Conservation (phyloP, 2,113 vertebrate species). For the Gasterosteus aculeatus region DNA sequence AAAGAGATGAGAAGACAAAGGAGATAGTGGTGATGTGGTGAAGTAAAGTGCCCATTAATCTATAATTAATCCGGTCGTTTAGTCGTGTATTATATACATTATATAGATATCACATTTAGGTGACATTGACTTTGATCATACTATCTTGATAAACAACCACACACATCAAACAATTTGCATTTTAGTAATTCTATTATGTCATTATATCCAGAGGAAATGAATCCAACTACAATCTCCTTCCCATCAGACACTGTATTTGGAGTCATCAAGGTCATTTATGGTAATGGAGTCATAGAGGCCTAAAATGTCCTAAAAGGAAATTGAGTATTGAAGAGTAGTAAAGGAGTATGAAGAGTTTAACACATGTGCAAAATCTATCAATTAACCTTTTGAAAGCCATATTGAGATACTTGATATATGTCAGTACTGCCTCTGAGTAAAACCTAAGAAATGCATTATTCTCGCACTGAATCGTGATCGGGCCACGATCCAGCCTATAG, state of each 20-base stretch:
- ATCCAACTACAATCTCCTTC: constrained; percentile 47
- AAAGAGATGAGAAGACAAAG: background rate
- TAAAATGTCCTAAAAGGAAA: constrained; percentile 45
- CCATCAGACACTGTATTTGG: constrained; percentile 57
- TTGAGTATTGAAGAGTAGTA: no score
- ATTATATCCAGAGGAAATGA: constrained; percentile 49
- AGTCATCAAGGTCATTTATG: constrained; percentile 70
- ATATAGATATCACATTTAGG: constrained; percentile 40
- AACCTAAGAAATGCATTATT: constrained; percentile 26
- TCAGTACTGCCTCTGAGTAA: constrained; percentile 30
- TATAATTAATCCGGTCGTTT: constrained; percentile 45
- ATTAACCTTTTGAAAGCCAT: constrained; percentile 29
- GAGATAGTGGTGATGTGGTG: background rate
- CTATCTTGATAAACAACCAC: constrained; percentile 28
- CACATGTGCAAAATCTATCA: constrained; percentile 33
- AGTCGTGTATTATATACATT: constrained; percentile 35
- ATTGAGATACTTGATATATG: constrained; percentile 26
- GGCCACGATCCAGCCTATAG: no score
- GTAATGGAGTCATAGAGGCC: constrained; percentile 69
- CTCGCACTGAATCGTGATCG: background rate
- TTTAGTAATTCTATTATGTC: constrained; percentile 49
- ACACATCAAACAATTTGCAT: constrained; percentile 1
- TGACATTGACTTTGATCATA: constrained; percentile 6
- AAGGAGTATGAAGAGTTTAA: constrained; percentile 26
- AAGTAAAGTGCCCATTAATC: constrained; percentile 9